A percentile compares a stretch with the other conserved stretches of the same genome.
These are phyloP conservation scores for Glossosoma conforme DNA, from an alignment of 1,140 invertebrate species.

Conservation along the genomic window DNA sequence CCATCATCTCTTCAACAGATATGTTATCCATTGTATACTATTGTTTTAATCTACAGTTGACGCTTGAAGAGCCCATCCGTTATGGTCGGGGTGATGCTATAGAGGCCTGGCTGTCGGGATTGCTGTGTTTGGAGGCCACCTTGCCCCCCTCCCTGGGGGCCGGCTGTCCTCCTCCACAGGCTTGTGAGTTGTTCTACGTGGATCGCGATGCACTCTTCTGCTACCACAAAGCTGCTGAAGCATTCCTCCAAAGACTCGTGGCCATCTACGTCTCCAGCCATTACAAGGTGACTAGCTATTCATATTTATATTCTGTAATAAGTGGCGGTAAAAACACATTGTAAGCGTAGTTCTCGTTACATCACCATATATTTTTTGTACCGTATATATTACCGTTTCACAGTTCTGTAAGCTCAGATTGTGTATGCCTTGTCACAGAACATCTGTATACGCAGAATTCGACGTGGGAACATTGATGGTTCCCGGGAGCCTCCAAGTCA, in stretches of 20 bases:
- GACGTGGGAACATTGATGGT: too few relatives aligned
- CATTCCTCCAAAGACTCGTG: slow-evolving; percentile 89
- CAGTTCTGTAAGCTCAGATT: too few relatives aligned
- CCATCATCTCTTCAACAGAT: too few relatives aligned
- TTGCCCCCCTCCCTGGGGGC: slow-evolving; percentile 59
- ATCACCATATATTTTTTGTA: slow-evolving; percentile 17
- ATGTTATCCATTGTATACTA: too few relatives aligned
- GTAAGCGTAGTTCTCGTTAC: too few relatives aligned
- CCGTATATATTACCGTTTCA: not conserved
- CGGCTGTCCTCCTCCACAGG: slow-evolving; percentile 80
- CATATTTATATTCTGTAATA: slow-evolving; percentile 10
- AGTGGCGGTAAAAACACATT: too few relatives aligned
- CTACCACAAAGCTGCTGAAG: slow-evolving; percentile 93
- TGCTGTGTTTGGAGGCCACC: slow-evolving; percentile 87
- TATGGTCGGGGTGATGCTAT: slow-evolving; percentile 85
- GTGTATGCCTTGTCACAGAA: too few relatives aligned
- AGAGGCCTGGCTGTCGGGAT: slow-evolving; percentile 87
- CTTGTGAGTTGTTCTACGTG: slow-evolving; percentile 88
- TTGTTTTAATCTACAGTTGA: slow-evolving; percentile 49
- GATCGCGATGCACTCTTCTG: slow-evolving; percentile 95
- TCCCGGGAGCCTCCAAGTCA: too few relatives aligned
- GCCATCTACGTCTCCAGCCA: slow-evolving; percentile 95
- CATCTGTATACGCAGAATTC: too few relatives aligned
- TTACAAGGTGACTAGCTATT: slow-evolving; percentile 80
- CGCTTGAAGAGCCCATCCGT: slow-evolving; percentile 91